phyloP scores from a whole-genome alignment of 1,140 invertebrate species.

The Mizuhopecten yessoensis region DNA sequence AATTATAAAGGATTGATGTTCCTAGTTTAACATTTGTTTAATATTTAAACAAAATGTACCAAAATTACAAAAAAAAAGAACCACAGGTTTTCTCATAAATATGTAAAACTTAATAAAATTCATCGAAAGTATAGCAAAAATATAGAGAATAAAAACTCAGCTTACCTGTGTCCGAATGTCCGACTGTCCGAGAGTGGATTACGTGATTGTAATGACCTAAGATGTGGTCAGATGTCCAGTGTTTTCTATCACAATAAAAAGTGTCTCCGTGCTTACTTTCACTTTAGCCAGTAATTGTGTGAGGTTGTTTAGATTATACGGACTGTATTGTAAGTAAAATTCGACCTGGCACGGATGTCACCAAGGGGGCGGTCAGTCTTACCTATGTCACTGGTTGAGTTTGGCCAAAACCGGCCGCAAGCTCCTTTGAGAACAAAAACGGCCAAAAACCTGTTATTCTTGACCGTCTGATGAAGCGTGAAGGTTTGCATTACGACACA shows the following conservation, averaged over 20 bases:
- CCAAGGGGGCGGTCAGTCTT: conserved; percentile 30
- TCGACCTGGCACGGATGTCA: conserved; percentile 36
- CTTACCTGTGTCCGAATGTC: neutral
- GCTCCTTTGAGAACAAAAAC: neutral
- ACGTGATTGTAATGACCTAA: conserved; percentile 15
- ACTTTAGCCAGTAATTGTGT: neutral
- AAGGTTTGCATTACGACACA: neutral
- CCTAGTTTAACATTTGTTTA: neutral
- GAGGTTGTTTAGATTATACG: neutral
- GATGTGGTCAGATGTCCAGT: neutral
- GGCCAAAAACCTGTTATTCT: conserved; percentile 1
- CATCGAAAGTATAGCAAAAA: too few species aligned
- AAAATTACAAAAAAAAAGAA: too few species aligned
- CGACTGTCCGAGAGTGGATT: neutral
- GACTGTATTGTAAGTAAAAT: neutral
- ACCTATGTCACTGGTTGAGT: neutral
- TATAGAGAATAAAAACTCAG: neutral
- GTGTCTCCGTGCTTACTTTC: neutral
- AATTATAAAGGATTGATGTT: too few species aligned
- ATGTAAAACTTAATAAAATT: too few species aligned
- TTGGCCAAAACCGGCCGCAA: neutral
- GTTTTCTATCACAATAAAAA: conserved; percentile 1
- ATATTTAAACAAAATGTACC: neutral
- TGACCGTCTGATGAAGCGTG: neutral
- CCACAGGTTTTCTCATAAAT: too few species aligned